Conservation (phyloP, 2,113 vertebrate genomes). For the Hydrolagus affinis region DNA sequence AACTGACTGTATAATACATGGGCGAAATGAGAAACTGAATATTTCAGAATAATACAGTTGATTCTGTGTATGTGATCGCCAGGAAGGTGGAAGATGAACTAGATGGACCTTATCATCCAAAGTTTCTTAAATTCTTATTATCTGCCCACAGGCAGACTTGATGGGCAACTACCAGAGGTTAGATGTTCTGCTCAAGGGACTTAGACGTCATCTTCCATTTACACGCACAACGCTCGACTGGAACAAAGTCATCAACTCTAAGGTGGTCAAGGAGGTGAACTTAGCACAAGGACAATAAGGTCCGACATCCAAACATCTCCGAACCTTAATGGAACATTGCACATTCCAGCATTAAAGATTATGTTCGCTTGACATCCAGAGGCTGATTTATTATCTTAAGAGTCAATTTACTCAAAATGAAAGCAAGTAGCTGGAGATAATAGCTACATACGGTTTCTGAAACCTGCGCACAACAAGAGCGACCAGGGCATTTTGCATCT, state of each 20-base stretch:
- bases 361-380: too few species aligned
- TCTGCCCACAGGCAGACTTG: background rate
- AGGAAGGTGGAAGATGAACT: too few species aligned
- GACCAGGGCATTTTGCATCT: background rate
- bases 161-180: slow-evolving; percentile 21
- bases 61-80: too few species aligned
- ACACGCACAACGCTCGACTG: slow-evolving; percentile 12
- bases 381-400: background rate
- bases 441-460: background rate
- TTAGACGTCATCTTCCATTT: slow-evolving; percentile 16
- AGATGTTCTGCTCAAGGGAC: slow-evolving; percentile 7
- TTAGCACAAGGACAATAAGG: background rate
- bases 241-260: slow-evolving; percentile 23
- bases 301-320: background rate
- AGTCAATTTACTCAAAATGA: background rate
- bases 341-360: too few species aligned
- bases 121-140: background rate
- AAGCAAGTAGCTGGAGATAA: background rate
- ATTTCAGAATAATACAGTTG: too few species aligned
- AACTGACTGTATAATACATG: too few species aligned
- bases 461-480: background rate
- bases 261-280: slow-evolving; percentile 9
- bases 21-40: too few species aligned
- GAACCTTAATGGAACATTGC: background rate
- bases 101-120: background rate